Evolutionary conservation across 2,888 invertebrate genomes (phyloP).

Genomic region (Strigamia transsilvanica): DNA sequence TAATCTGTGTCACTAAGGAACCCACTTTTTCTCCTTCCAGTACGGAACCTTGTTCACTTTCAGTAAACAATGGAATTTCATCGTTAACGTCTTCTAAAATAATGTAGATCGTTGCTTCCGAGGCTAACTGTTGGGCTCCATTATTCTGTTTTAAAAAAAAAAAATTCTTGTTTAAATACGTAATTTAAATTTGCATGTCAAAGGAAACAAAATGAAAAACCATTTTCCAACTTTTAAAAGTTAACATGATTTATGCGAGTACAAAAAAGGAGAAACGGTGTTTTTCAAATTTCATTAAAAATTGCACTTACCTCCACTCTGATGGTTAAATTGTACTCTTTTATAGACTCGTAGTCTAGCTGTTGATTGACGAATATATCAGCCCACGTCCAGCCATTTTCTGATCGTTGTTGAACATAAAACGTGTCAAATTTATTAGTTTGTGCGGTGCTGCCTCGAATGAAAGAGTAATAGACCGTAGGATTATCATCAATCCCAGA

Average conservation of each 20-base stretch:
- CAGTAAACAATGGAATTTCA: conserved; percentile 94
- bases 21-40: conserved; percentile 94
- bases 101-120: conserved; percentile 92
- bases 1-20: conserved; percentile 94
- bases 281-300: background rate
- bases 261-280: background rate
- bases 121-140: conserved; percentile 92
- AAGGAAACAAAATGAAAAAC: background rate
- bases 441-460: conserved; percentile 95
- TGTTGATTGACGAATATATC: conserved; percentile 92
- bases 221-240: background rate
- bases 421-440: conserved; percentile 96
- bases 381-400: conserved; percentile 93
- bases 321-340: conserved; percentile 94
- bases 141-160: conserved; percentile 76
- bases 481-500: conserved; percentile 96
- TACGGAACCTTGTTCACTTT: conserved; percentile 93
- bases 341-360: conserved; percentile 91
- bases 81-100: conserved; percentile 96
- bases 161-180: conserved; percentile 34
- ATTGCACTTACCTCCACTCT: conserved; percentile 84
- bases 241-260: too few species aligned
- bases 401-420: conserved; percentile 91
- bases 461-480: conserved; percentile 92
- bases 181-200: background rate